Conservation (phyloP, 1,140 invertebrate genomes). For the Drosophila carrolli region DNA sequence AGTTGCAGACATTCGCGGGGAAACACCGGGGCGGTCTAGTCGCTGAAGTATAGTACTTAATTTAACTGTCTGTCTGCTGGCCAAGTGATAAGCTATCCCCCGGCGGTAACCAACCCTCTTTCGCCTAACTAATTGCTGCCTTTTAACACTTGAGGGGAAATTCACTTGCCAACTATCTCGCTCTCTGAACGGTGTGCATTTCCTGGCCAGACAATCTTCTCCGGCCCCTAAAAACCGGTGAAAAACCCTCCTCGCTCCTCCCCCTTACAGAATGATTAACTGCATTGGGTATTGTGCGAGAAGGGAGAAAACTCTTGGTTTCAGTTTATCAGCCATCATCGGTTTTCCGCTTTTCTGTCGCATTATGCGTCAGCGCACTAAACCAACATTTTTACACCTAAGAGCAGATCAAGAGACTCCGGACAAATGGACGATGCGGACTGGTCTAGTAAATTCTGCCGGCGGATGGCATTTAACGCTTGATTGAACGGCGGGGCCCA, state of each 20-base stretch:
- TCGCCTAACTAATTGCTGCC: conserved; percentile 68
- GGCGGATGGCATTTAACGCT: conserved; percentile 61
- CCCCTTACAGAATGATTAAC: conserved; percentile 22
- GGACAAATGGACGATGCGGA: conserved; percentile 1
- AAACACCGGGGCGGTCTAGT: conserved; percentile 16
- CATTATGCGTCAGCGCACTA: conserved; percentile 76
- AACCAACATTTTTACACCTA: conserved; percentile 82
- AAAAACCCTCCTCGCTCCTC: conserved; percentile 3
- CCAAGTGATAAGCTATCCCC: conserved; percentile 62
- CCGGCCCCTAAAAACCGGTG: conserved; percentile 8
- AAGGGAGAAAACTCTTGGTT: conserved; percentile 5
- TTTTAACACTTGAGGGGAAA: conserved; percentile 66
- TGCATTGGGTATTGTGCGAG: not conserved
- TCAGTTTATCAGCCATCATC: conserved; percentile 65
- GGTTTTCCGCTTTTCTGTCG: conserved; percentile 50
- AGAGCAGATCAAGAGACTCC: conserved; percentile 40
- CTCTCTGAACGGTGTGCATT: conserved; percentile 38
- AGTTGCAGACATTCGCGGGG: conserved; percentile 46
- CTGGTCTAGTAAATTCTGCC: conserved; percentile 4
- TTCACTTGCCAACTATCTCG: conserved; percentile 31
- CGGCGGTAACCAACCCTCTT: conserved; percentile 6
- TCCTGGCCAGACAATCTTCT: conserved; percentile 35
- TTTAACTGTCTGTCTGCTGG: conserved; percentile 70
- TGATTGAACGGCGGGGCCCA: conserved; percentile 56
- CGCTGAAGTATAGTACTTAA: conserved; percentile 57